Percentiles rank a stretch among this genome's conserved stretches.
These are phyloP conservation scores for Mythimna lalbum DNA, from an alignment of 2,888 invertebrate species.

Conservation along the genomic window DNA sequence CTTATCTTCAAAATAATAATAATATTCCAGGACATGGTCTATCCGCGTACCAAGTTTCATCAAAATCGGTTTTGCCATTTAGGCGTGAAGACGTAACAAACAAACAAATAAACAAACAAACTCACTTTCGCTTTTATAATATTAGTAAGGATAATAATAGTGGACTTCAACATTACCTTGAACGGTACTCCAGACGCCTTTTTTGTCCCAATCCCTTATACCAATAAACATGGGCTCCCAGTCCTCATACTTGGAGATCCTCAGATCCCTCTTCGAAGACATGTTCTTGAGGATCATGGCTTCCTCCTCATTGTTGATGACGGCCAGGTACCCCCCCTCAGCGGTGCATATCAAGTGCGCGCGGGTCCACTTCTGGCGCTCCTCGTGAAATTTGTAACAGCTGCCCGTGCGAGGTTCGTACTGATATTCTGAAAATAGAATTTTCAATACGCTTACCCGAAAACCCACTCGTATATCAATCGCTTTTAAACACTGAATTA, in stretches of 20 bases:
- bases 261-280: constrained; percentile 3
- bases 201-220: constrained; percentile 13
- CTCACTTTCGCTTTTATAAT: too few species aligned
- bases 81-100: too few species aligned
- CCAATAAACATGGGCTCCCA: constrained; percentile 33
- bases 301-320: constrained; percentile 21
- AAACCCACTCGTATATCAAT: too few species aligned
- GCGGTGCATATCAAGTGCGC: not conserved
- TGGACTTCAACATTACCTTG: not conserved
- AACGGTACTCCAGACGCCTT: constrained; percentile 19
- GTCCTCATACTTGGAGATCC: constrained; percentile 5
- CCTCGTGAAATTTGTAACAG: constrained; percentile 22
- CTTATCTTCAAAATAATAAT: too few species aligned
- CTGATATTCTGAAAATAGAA: constrained; percentile 7
- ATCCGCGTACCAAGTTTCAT: too few species aligned
- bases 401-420: constrained; percentile 11
- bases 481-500: too few species aligned
- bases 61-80: too few species aligned
- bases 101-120: too few species aligned
- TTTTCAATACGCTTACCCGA: too few species aligned
- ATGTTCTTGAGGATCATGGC: constrained; percentile 7
- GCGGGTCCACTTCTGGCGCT: not conserved
- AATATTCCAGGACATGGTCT: too few species aligned
- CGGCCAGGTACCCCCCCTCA: constrained; percentile 19
- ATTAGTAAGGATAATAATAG: too few species aligned